These are phyloP conservation scores for Antedon mediterranea DNA, from an alignment of 53 echinoderm and acorn worm species.

Conservation along the genomic window DNA sequence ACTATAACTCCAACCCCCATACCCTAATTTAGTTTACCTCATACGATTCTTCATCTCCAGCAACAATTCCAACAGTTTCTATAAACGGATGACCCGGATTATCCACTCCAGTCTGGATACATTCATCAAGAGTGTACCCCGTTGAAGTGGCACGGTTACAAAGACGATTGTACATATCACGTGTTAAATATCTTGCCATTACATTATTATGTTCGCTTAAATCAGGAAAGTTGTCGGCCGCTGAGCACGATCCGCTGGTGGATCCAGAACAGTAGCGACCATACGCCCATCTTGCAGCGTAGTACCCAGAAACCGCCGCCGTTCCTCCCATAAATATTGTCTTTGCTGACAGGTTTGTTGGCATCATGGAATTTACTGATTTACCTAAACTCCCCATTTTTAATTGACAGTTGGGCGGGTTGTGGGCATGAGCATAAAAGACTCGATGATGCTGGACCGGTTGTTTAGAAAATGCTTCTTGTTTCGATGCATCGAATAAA, in stretches of 20 bases:
- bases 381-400: not conserved
- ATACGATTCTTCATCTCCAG: constrained; percentile 88
- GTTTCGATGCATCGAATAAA: not conserved
- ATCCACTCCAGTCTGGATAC: constrained; percentile 95
- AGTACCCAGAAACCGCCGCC: not conserved
- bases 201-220: constrained; percentile 80
- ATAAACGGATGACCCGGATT: constrained; percentile 99
- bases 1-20: no score
- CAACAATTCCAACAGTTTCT: constrained; percentile 91
- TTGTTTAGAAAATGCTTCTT: not conserved
- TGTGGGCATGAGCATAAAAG: not conserved
- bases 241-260: not conserved
- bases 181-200: constrained; percentile 77
- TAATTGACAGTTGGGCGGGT: not conserved
- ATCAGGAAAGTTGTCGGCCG: constrained; percentile 58
- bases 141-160: constrained; percentile 44
- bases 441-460: no score
- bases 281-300: not conserved
- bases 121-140: constrained; percentile 68
- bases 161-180: constrained; percentile 59
- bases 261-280: not conserved
- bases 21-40: constrained; percentile 36
- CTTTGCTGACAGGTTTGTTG: not conserved
- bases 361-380: not conserved
- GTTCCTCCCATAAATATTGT: not conserved